Conservation (phyloP, 2,113 vertebrate genomes). For the Tonatia bakeri region DNA sequence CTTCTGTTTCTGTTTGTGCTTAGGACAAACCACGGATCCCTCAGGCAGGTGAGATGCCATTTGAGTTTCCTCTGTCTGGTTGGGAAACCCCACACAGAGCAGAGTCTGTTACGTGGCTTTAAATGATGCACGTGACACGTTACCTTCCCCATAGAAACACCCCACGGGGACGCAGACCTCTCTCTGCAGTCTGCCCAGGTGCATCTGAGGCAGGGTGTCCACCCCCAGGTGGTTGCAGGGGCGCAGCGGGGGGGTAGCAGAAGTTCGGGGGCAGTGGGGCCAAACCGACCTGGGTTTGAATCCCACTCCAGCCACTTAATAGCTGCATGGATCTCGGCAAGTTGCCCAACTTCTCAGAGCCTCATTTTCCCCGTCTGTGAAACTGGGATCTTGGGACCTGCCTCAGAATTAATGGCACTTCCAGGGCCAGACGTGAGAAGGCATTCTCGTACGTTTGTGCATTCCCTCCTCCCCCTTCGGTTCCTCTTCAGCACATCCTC, state of each 20-base stretch:
- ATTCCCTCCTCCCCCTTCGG: background rate
- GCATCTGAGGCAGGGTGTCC: background rate
- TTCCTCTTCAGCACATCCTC: background rate
- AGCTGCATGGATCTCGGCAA: background rate
- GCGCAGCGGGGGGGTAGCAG: background rate
- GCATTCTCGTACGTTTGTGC: background rate
- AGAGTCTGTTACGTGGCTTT: background rate
- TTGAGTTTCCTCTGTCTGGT: background rate
- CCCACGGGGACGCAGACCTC: background rate
- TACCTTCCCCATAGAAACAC: background rate
- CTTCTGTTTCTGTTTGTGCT: background rate
- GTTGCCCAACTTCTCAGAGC: background rate
- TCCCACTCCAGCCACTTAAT: background rate
- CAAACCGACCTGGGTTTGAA: background rate
- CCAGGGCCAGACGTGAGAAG: background rate
- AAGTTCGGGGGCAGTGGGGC: accelerated
- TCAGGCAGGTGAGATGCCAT: background rate
- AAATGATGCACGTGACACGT: accelerated
- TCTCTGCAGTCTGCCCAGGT: background rate
- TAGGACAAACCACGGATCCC: background rate
- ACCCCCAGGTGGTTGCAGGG: background rate
- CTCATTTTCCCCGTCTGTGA: background rate
- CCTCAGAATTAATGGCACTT: background rate
- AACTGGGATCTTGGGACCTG: background rate
- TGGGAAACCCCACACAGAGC: background rate